A percentile compares a stretch with the other conserved stretches of the same genome.
phyloP scores from a whole-genome alignment of 92 coral and sea anemone species.

The Siderastrea radians region DNA sequence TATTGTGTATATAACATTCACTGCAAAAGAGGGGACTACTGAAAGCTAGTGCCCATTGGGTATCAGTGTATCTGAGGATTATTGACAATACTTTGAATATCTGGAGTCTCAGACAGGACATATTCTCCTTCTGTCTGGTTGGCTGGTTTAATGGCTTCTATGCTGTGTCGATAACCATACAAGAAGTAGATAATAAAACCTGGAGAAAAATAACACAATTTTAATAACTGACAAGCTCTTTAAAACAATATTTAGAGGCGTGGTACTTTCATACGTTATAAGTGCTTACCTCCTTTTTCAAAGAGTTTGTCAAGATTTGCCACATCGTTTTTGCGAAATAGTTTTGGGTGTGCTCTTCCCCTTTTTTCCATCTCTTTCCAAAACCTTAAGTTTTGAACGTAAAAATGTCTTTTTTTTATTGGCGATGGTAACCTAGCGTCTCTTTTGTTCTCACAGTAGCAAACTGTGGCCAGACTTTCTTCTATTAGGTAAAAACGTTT shows the following conservation, averaged over 20 bases:
- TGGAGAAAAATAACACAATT: neutral
- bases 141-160: constrained; percentile 60
- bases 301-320: too few relatives aligned
- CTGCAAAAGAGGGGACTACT: neutral
- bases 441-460: too few relatives aligned
- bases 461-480: too few relatives aligned
- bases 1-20: neutral
- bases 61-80: constrained; percentile 31
- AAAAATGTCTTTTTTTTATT: too few relatives aligned
- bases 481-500: too few relatives aligned
- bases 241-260: neutral
- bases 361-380: too few relatives aligned
- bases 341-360: too few relatives aligned
- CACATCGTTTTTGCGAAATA: too few relatives aligned
- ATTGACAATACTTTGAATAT: constrained; percentile 48
- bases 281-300: neutral
- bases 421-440: too few relatives aligned
- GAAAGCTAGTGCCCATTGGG: neutral
- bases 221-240: neutral
- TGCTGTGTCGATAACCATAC: constrained; percentile 83
- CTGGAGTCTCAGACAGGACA: constrained; percentile 58
- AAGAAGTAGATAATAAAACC: constrained; percentile 75
- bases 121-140: constrained; percentile 43
- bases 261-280: neutral
- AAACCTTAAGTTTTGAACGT: too few relatives aligned